A percentile compares a stretch with the other conserved stretches of the same genome.
These are phyloP conservation scores for Tetramorium bicarinatum DNA, from an alignment of 2,888 invertebrate genomes.

Conservation along the genomic window DNA sequence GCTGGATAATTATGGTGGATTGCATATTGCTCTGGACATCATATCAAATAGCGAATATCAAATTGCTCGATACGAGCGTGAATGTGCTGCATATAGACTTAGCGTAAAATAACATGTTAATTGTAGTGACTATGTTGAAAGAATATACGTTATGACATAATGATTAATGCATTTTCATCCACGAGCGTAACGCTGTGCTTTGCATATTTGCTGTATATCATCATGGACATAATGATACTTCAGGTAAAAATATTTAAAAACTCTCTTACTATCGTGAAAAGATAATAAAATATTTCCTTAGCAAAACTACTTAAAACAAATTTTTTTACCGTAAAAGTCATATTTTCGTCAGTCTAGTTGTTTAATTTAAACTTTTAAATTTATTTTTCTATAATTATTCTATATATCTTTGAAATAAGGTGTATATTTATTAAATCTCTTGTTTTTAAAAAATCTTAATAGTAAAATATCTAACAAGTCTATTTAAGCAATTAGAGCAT, in stretches of 20 bases:
- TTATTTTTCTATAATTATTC: background rate
- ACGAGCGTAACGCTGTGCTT: background rate
- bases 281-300: background rate
- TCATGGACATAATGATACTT: background rate
- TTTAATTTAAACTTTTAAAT: background rate
- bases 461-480: too few relatives aligned
- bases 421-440: background rate
- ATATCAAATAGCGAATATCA: conserved; percentile 35
- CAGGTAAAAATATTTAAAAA: background rate
- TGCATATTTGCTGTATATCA: conserved; percentile 11
- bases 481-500: too few relatives aligned
- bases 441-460: background rate
- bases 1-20: conserved; percentile 33
- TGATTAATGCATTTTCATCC: conserved; percentile 38
- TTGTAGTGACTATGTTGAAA: conserved; percentile 29
- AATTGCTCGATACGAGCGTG: background rate
- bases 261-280: background rate
- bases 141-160: conserved; percentile 30
- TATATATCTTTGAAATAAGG: background rate
- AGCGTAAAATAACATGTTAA: conserved; percentile 34
- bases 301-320: conserved; percentile 2
- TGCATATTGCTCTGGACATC: conserved; percentile 6
- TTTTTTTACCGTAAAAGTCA: background rate
- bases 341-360: background rate
- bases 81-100: background rate